These are phyloP conservation scores for Lophura swinhoii DNA, from an alignment of 2,797 vertebrate species.

Conservation along the genomic window DNA sequence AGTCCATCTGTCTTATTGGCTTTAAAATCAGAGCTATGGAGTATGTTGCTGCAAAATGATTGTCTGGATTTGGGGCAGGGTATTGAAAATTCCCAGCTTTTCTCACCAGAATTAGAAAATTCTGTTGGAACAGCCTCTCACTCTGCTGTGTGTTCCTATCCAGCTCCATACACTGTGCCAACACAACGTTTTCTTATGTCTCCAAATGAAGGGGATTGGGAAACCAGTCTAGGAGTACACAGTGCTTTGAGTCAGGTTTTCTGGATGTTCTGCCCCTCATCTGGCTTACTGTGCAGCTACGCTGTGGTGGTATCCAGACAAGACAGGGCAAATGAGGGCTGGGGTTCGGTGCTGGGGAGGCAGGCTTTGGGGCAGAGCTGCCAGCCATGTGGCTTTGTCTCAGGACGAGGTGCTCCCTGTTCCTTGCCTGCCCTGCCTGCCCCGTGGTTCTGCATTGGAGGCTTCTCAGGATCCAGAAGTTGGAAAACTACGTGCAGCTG, in stretches of 20 bases:
- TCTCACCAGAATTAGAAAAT: background rate
- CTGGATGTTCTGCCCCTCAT: background rate
- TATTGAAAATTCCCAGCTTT: background rate
- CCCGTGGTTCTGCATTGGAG: background rate
- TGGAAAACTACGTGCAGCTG: background rate
- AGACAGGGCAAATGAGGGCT: background rate
- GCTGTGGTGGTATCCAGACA: background rate
- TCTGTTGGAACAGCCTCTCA: background rate
- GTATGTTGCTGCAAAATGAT: background rate
- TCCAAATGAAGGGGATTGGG: constrained; percentile 29
- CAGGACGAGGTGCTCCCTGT: too few relatives aligned
- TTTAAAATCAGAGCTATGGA: background rate
- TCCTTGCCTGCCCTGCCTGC: too few relatives aligned
- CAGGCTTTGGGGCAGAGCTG: background rate
- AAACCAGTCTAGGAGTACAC: background rate
- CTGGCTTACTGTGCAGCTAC: background rate
- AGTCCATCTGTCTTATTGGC: background rate
- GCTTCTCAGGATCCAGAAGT: background rate
- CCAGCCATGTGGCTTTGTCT: background rate
- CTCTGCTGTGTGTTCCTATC: background rate
- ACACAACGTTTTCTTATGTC: constrained; percentile 16
- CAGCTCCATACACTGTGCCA: background rate
- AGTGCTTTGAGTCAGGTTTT: background rate
- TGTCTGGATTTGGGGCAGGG: background rate
- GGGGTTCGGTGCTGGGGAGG: background rate